These are phyloP conservation scores for Lissocephala sabroskyi DNA, from an alignment of 2,888 invertebrate genomes.

Conservation along the genomic window DNA sequence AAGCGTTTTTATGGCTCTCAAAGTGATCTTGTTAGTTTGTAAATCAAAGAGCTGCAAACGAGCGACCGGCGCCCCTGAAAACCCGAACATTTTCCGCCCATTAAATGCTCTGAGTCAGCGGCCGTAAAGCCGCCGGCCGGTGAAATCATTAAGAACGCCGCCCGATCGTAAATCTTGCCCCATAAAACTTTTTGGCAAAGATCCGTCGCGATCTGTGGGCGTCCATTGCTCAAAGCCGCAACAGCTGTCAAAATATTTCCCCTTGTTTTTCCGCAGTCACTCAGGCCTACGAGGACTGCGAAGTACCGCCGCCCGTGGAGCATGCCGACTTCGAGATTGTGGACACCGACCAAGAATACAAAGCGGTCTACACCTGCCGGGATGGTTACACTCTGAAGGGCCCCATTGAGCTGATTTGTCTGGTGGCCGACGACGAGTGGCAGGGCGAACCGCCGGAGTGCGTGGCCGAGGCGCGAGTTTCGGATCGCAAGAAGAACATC, in stretches of 20 bases:
- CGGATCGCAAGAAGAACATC: conserved; percentile 44
- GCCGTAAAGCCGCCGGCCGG: conserved; percentile 53
- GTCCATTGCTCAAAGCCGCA: neutral
- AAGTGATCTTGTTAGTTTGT: too few species aligned
- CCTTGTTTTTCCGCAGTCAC: conserved; percentile 6
- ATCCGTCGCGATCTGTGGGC: conserved; percentile 10
- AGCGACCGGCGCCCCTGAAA: too few species aligned
- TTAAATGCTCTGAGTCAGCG: too few species aligned
- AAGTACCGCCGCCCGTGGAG: conserved; percentile 62
- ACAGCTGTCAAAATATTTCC: conserved; percentile 18
- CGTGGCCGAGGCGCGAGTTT: conserved; percentile 18
- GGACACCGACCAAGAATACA: conserved; percentile 64
- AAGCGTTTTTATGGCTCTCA: too few species aligned
- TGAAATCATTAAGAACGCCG: too few species aligned
- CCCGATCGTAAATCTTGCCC: conserved; percentile 41
- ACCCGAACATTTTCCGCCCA: too few species aligned
- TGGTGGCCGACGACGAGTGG: conserved; percentile 69
- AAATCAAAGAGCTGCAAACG: too few species aligned
- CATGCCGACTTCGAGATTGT: conserved; percentile 53
- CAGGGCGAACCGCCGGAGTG: conserved; percentile 67
- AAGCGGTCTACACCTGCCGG: conserved; percentile 65
- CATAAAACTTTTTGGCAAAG: conserved; percentile 36
- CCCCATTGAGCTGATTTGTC: conserved; percentile 55
- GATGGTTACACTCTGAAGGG: conserved; percentile 65
- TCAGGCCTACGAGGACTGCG: conserved; percentile 64